These are phyloP conservation scores for Capitulum mitella DNA, from an alignment of 2,888 invertebrate genomes.

Conservation along the genomic window DNA sequence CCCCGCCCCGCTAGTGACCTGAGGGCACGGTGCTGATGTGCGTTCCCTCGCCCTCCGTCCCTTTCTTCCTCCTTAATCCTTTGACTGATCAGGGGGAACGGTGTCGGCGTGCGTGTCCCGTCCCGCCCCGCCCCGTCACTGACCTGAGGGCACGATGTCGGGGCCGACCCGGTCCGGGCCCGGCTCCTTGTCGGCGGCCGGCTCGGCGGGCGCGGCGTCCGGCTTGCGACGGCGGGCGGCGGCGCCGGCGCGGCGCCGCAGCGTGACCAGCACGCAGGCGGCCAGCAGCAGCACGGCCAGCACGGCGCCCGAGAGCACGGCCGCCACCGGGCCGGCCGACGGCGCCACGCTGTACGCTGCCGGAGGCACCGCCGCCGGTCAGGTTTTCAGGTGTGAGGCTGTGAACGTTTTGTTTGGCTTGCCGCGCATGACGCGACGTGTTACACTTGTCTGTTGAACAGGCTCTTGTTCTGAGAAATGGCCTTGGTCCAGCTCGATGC, in stretches of 20 bases:
- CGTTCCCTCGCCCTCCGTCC: no score
- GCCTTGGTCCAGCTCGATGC: no score
- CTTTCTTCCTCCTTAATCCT: no score
- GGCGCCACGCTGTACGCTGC: slow-evolving; percentile 10
- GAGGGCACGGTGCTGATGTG: no score
- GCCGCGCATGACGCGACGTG: no score
- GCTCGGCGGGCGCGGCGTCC: neutral
- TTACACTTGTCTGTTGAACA: no score
- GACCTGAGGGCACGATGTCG: slow-evolving; percentile 1
- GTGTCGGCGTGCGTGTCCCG: no score
- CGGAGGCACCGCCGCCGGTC: no score
- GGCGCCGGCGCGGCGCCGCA: neutral
- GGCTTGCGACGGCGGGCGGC: neutral
- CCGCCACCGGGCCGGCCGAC: neutral
- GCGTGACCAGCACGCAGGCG: neutral
- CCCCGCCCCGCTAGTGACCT: no score
- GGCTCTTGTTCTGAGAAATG: no score
- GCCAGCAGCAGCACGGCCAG: neutral
- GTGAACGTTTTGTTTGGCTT: no score
- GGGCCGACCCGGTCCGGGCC: neutral
- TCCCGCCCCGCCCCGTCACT: neutral
- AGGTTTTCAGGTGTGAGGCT: no score
- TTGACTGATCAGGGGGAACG: neutral
- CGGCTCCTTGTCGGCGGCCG: neutral
- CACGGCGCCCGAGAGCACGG: neutral